Evolutionary conservation across 2,888 invertebrate genomes (phyloP).

Genomic region (Oligia strigilis): DNA sequence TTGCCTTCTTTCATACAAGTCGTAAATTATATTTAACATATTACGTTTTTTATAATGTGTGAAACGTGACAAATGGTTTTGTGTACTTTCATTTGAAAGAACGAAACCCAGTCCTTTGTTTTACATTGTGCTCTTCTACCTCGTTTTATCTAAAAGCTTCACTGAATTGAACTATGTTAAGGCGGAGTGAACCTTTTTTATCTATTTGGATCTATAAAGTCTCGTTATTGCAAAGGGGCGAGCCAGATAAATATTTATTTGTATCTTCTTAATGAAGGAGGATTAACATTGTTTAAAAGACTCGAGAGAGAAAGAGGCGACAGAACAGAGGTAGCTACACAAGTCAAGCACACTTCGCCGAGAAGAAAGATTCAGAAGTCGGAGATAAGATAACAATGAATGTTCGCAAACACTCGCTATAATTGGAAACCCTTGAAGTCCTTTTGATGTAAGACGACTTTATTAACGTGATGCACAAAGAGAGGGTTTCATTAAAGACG

Average conservation of each 20-base stretch:
- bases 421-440: conserved; percentile 68
- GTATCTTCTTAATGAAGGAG: conserved; percentile 47
- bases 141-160: conserved; percentile 51
- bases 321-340: conserved; percentile 60
- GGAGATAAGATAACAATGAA: conserved; percentile 73
- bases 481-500: conserved; percentile 67
- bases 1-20: conserved; percentile 5
- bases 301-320: conserved; percentile 47
- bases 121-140: conserved; percentile 47
- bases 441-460: conserved; percentile 70
- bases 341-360: conserved; percentile 65
- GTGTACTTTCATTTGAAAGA: conserved; percentile 23
- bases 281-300: conserved; percentile 57
- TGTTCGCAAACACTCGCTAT: conserved; percentile 71
- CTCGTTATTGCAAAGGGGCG: conserved; percentile 49
- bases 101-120: conserved; percentile 49
- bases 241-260: conserved; percentile 54
- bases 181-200: conserved; percentile 57
- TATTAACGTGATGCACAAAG: conserved; percentile 70
- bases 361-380: conserved; percentile 66
- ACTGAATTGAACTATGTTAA: conserved; percentile 54
- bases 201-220: conserved; percentile 45
- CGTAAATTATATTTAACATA: conserved; percentile 25
- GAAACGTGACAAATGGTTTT: conserved; percentile 23
- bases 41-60: conserved; percentile 35